phyloP scores from a whole-genome alignment of 2,797 vertebrate genomes.

The Adelosebastes latens region DNA sequence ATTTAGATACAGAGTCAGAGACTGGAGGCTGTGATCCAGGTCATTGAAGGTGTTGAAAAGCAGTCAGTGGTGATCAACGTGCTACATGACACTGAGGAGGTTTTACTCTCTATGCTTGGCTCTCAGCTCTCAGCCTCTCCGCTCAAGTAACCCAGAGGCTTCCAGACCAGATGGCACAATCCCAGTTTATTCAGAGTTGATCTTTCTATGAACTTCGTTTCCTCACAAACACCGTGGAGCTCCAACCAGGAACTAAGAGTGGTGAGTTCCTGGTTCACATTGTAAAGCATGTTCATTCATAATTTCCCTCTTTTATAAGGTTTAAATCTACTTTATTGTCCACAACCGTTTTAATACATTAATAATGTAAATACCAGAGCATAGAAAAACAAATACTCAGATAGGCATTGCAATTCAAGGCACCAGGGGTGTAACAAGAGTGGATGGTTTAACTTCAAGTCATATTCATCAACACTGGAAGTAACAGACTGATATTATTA shows the following conservation, averaged over 20 bases:
- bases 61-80: constrained; percentile 37
- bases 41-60: constrained; percentile 40
- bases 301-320: neutral
- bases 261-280: neutral
- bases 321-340: constrained; percentile 15
- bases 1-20: neutral
- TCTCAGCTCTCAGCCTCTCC: neutral
- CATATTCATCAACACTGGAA: neutral
- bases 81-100: constrained; percentile 25
- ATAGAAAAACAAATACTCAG: constrained; percentile 24
- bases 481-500: neutral
- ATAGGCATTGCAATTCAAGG: constrained; percentile 63
- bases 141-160: constrained; percentile 18
- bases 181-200: neutral
- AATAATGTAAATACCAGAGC: neutral
- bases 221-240: neutral
- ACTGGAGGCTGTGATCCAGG: constrained; percentile 11
- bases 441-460: constrained; percentile 7
- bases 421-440: constrained; percentile 44
- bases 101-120: constrained; percentile 10
- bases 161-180: neutral
- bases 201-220: constrained; percentile 13
- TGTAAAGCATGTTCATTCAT: neutral
- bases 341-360: neutral
- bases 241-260: too few relatives aligned